These are phyloP conservation scores for Diabrotica virgifera DNA, from an alignment of 1,140 invertebrate species.

Conservation along the genomic window DNA sequence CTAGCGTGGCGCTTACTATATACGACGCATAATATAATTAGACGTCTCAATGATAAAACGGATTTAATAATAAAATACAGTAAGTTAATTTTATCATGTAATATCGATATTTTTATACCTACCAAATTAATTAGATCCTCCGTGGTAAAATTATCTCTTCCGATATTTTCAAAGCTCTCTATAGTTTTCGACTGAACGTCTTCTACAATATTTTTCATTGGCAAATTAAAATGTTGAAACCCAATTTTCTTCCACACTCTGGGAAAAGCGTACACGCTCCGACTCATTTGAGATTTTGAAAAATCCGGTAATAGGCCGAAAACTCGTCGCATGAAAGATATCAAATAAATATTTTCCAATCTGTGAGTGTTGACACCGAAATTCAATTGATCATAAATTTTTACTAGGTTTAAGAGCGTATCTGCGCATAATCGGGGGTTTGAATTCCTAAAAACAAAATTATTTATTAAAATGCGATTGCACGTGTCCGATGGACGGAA, in stretches of 20 bases:
- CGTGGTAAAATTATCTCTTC: conserved; percentile 11
- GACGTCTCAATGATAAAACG: too few species aligned
- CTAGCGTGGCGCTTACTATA: too few species aligned
- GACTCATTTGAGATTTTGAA: conserved; percentile 7
- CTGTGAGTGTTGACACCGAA: conserved; percentile 15
- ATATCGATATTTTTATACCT: conserved; percentile 9
- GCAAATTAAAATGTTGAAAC: conserved; percentile 15
- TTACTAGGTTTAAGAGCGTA: conserved; percentile 12
- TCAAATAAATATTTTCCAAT: conserved; percentile 15
- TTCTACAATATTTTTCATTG: conserved; percentile 16
- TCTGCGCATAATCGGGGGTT: background rate
- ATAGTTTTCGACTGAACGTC: conserved; percentile 7
- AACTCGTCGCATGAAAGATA: conserved; percentile 20
- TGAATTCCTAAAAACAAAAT: conserved; percentile 19
- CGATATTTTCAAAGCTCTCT: conserved; percentile 14
- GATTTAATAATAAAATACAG: too few species aligned
- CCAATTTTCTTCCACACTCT: conserved; percentile 23
- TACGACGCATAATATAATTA: too few species aligned
- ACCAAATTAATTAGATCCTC: conserved; percentile 17
- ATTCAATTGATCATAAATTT: conserved; percentile 20
- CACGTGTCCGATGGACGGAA: too few species aligned
- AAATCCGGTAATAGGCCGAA: conserved; percentile 18
- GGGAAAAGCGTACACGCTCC: conserved; percentile 4
- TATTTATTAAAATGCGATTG: background rate
- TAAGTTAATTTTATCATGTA: too few species aligned